These are phyloP conservation scores for Mesitornis unicolor DNA, from an alignment of 2,113 vertebrate species.

Conservation along the genomic window DNA sequence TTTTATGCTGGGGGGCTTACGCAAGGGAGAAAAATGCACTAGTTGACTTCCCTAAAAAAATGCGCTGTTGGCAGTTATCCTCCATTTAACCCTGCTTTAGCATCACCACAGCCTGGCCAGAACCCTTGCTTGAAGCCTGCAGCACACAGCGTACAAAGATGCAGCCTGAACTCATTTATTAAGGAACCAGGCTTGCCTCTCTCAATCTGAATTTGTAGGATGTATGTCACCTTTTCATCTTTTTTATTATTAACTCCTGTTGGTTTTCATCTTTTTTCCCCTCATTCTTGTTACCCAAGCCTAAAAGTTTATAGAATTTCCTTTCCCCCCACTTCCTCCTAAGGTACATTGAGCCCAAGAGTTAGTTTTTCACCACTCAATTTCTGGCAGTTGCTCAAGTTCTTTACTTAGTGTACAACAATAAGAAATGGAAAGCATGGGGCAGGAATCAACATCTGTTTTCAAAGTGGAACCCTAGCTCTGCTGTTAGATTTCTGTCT, in stretches of 20 bases:
- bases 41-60: slow-evolving; percentile 11
- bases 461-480: background rate
- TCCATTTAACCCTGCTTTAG: background rate
- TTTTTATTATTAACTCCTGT: background rate
- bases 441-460: background rate
- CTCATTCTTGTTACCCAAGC: background rate
- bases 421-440: background rate
- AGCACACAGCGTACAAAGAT: background rate
- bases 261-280: background rate
- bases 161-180: background rate
- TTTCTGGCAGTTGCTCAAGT: background rate
- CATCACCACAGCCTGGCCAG: background rate
- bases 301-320: background rate
- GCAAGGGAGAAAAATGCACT: slow-evolving; percentile 10
- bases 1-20: background rate
- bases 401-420: background rate
- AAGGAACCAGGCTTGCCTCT: background rate
- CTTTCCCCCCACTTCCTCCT: rapidly evolving
- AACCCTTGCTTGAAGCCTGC: background rate
- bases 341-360: background rate
- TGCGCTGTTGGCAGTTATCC: background rate
- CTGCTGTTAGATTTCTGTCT: background rate
- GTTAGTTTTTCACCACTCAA: background rate
- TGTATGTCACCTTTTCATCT: background rate
- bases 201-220: background rate